phyloP scores from a whole-genome alignment of 2,888 invertebrate genomes.

The Eurytoma adleriae region DNA sequence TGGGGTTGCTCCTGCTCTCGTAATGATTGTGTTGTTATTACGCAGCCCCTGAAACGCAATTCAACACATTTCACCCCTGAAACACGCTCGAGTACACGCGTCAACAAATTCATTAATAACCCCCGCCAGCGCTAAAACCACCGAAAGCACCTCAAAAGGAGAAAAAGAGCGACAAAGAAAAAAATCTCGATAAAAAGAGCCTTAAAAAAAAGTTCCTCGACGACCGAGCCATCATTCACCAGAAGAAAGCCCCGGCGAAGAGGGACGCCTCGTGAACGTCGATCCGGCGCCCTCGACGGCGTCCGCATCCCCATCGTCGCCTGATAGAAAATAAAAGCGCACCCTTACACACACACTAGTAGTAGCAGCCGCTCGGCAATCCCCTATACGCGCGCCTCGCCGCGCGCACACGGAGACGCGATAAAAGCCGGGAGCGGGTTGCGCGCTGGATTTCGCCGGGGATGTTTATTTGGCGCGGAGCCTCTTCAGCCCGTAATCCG shows the following conservation, averaged over 20 bases:
- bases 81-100: no score
- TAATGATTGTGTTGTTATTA: constrained; percentile 64
- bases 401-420: not conserved
- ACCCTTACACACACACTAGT: not conserved
- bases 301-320: no score
- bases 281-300: no score
- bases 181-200: no score
- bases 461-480: constrained; percentile 42
- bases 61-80: no score
- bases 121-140: not conserved
- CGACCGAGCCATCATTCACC: no score
- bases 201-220: no score
- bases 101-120: no score
- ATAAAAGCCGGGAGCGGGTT: constrained; percentile 32
- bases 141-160: not conserved
- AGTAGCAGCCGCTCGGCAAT: not conserved
- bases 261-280: no score
- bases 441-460: not conserved
- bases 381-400: constrained; percentile 13
- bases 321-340: constrained; percentile 18
- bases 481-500: constrained; percentile 48
- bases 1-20: constrained; percentile 71
- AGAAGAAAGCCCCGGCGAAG: no score
- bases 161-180: no score
- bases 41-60: constrained; percentile 71